Base-by-base conservation (phyloP, 2,888 invertebrate species). In the Bruchidius siliquastri region DNA sequence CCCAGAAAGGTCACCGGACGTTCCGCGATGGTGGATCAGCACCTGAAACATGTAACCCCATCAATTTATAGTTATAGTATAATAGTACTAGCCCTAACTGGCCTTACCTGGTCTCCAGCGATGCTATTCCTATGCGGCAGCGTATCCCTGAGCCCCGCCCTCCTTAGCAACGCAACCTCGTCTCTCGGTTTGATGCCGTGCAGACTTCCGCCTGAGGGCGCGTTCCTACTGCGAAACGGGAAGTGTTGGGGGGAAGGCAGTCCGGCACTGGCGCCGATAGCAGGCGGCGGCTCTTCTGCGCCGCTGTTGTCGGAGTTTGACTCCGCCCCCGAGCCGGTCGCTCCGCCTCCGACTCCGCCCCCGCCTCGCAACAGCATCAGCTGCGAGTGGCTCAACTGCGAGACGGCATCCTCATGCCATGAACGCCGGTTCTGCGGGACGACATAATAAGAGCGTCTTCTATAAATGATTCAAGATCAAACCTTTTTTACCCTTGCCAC, bases 291-390 rank as follows among this genome's bases (percentile, higher is more conserved):
- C 18, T 49, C 49, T 49, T 49, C 49, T 76, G 91, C 94, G 80
- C 88, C 88, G 77, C 94, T 94, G 71, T 92, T 93, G 75, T 95
- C 95, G 0, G 95, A 95, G 84, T 94, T 94, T 93, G 0, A 94
- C 94, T 80, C 89, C 89, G 0, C 85, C 86, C 0, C 86, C 86
- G 3, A 92, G 92, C 2, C 88, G 90, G 26, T 91, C 0, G 94
- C 94, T 80, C 89, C 89, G 0, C 85, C 86, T 0, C 86, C 86
- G 3, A 92, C 92, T 2, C 88, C 90, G 26, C 91, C 92, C 13
- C 49, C 18, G 49, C 18, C 49, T 49, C 49, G 6, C 10, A 89
- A 89, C 71, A 92, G 85, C 4, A 91, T 91, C 75, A 92, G 87
- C 80, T 92, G 92, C 0, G 92, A 91, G 79, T 91, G 91, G 0